Evolutionary conservation across 2,797 vertebrate genomes (phyloP).

Genomic region (Eremophila alpestris): DNA sequence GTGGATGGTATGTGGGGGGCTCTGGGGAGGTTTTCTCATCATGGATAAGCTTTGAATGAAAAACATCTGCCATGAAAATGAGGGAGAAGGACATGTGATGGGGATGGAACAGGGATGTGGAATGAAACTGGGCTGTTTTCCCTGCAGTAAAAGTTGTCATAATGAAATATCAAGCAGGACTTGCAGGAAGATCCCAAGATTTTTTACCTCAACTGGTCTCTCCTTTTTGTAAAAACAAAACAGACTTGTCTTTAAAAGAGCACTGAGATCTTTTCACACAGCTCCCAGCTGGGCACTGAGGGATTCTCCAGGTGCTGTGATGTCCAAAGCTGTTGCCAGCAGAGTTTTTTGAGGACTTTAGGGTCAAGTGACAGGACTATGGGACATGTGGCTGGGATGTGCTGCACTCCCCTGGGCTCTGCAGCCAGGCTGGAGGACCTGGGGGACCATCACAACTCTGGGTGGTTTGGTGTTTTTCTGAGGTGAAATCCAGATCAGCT

Average conservation of each 20-base stretch:
- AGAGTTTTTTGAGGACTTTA: background rate
- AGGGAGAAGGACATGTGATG: background rate
- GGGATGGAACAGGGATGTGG: background rate
- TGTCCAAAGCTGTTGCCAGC: background rate
- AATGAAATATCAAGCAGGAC: background rate
- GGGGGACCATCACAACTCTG: background rate
- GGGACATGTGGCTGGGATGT: background rate
- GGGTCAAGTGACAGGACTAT: background rate
- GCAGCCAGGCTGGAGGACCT: background rate
- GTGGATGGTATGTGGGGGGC: background rate
- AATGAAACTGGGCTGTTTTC: background rate
- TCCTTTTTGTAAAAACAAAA: background rate
- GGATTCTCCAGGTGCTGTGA: background rate
- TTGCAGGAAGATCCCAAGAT: background rate
- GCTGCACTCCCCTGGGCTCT: conserved; percentile 2
- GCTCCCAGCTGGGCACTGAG: background rate
- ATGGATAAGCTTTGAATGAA: background rate
- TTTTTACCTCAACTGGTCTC: background rate
- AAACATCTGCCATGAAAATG: background rate
- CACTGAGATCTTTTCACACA: background rate
- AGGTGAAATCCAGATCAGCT: background rate
- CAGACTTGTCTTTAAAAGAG: background rate
- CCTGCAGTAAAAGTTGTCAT: background rate
- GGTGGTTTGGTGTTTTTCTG: background rate
- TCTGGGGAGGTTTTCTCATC: background rate